phyloP scores from a whole-genome alignment of 2,888 invertebrate species.

The Tetranychus truncatus region DNA sequence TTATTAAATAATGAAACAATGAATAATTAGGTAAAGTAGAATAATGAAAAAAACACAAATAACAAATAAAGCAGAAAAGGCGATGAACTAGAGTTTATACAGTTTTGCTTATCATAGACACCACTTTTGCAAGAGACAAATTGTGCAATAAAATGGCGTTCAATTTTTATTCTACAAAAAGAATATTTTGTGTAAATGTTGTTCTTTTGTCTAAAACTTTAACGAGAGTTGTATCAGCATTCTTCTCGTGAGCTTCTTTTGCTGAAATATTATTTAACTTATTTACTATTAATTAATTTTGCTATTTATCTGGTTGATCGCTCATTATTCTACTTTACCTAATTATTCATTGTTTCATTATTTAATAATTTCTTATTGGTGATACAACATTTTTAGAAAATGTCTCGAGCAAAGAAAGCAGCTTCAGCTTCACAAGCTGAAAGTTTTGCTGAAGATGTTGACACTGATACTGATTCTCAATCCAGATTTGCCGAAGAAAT shows the following conservation, averaged over 20 bases:
- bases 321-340: no score
- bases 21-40: background rate
- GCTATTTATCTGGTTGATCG: no score
- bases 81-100: background rate
- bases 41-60: background rate
- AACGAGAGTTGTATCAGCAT: no score
- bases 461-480: background rate
- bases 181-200: no score
- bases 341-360: background rate
- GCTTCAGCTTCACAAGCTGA: background rate
- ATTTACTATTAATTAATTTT: no score
- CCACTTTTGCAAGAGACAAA: no score
- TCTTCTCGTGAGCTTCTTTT: no score
- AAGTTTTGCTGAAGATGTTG: background rate
- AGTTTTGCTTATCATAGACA: no score
- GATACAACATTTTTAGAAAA: background rate
- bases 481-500: constrained; percentile 38
- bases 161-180: no score
- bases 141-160: no score
- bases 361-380: background rate
- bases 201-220: no score
- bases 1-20: background rate
- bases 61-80: background rate
- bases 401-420: background rate
- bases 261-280: no score